Evolutionary conservation across 2,797 vertebrate genomes (phyloP).

Genomic region (Protonibea diacanthus): DNA sequence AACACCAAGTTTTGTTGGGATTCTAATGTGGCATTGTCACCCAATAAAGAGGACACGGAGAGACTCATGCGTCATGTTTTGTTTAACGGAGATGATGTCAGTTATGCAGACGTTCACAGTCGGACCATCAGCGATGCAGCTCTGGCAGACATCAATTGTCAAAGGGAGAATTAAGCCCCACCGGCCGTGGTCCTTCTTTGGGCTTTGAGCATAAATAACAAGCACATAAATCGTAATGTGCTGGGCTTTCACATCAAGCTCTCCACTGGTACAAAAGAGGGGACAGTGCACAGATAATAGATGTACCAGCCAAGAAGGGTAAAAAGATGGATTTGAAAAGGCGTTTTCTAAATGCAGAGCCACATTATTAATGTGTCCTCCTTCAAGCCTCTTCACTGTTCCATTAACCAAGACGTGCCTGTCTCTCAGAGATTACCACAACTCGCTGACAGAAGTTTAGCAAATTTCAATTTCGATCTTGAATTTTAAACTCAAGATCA

Average conservation of each 20-base stretch:
- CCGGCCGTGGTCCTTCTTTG: slow-evolving; percentile 40
- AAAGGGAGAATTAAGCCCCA: slow-evolving; percentile 28
- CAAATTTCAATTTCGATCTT: background rate
- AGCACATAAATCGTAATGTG: slow-evolving; percentile 44
- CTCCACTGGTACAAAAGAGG: slow-evolving; percentile 9
- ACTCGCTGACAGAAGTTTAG: background rate
- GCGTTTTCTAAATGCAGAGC: background rate
- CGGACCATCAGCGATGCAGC: slow-evolving; percentile 21
- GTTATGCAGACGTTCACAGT: slow-evolving; percentile 2
- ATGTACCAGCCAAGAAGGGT: slow-evolving; percentile 1
- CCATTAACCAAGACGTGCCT: no score
- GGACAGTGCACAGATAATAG: slow-evolving; percentile 11
- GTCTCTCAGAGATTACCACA: background rate
- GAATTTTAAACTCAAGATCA: slow-evolving; percentile 7
- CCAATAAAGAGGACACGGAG: slow-evolving; percentile 61
- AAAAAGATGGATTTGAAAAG: slow-evolving; percentile 8
- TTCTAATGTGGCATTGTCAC: slow-evolving; percentile 30
- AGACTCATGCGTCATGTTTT: slow-evolving; percentile 21
- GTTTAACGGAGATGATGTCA: slow-evolving; percentile 41
- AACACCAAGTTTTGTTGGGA: slow-evolving; percentile 12
- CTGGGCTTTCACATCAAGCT: slow-evolving; percentile 29
- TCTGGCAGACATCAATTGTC: slow-evolving; percentile 63
- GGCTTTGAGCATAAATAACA: slow-evolving; percentile 46
- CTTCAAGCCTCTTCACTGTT: no score
- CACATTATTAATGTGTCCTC: background rate